Conservation (phyloP, 2,113 vertebrate genomes). For the Ceuthmochares aereus region DNA sequence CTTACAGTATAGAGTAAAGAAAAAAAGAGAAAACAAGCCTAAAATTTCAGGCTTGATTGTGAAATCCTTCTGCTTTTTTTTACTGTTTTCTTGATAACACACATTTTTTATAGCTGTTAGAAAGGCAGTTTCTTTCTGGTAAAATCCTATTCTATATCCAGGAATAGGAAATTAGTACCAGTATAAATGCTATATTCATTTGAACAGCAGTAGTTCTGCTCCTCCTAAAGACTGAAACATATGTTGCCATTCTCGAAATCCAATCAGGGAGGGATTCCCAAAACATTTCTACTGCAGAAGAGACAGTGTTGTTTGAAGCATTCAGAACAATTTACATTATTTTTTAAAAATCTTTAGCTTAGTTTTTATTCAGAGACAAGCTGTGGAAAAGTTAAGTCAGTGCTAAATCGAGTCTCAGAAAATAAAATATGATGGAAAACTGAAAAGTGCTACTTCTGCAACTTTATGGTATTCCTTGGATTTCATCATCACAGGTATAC, state of each 20-base stretch:
- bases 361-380: not conserved
- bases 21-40: not conserved
- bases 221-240: not conserved
- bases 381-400: not conserved
- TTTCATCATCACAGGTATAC: not conserved
- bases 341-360: not conserved
- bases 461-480: not conserved
- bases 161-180: not conserved
- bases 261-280: not conserved
- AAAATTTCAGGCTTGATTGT: not conserved
- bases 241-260: not conserved
- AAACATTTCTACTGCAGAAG: not conserved
- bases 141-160: not conserved
- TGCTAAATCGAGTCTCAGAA: not conserved
- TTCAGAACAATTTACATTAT: rapidly evolving
- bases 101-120: not conserved
- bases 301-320: not conserved
- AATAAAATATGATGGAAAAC: not conserved
- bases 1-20: not conserved
- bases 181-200: not conserved
- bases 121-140: not conserved
- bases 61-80: not conserved
- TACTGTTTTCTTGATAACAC: not conserved
- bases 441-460: not conserved
- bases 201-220: not conserved